Percentiles rank a stretch among this genome's conserved stretches.
Conservation (phyloP, 2,888 invertebrate species). For the Tinea pellionella region DNA sequence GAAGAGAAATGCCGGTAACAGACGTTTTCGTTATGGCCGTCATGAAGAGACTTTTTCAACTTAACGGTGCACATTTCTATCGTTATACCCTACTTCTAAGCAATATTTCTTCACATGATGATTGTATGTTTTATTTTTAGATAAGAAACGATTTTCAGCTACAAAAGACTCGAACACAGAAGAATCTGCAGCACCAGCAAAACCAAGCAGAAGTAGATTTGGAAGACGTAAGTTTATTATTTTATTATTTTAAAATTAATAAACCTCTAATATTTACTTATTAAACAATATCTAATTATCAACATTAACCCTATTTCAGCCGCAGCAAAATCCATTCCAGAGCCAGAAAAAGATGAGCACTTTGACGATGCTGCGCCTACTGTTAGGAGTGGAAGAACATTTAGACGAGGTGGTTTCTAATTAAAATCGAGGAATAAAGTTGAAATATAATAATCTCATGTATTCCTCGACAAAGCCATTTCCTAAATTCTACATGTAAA, state of each 20-base stretch:
- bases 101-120: too few species aligned
- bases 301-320: constrained; percentile 26
- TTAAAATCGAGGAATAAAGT: background rate
- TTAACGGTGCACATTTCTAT: too few species aligned
- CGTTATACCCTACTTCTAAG: too few species aligned
- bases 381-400: constrained; percentile 33
- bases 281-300: background rate
- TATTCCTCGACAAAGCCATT: constrained; percentile 1
- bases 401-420: constrained; percentile 37
- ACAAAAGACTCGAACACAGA: constrained; percentile 47
- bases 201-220: constrained; percentile 49
- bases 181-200: constrained; percentile 35
- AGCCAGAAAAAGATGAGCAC: constrained; percentile 36
- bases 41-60: too few species aligned
- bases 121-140: constrained; percentile 24
- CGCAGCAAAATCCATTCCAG: constrained; percentile 39
- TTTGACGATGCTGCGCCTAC: constrained; percentile 35
- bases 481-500: constrained; percentile 39
- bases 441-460: background rate
- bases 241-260: too few species aligned
- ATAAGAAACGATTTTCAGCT: constrained; percentile 43
- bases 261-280: background rate
- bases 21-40: too few species aligned
- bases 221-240: constrained; percentile 45
- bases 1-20: too few species aligned